Conservation (phyloP, 30 jellyfish, hydroid and myxozoan species). For the Nemopilema nomurai region DNA sequence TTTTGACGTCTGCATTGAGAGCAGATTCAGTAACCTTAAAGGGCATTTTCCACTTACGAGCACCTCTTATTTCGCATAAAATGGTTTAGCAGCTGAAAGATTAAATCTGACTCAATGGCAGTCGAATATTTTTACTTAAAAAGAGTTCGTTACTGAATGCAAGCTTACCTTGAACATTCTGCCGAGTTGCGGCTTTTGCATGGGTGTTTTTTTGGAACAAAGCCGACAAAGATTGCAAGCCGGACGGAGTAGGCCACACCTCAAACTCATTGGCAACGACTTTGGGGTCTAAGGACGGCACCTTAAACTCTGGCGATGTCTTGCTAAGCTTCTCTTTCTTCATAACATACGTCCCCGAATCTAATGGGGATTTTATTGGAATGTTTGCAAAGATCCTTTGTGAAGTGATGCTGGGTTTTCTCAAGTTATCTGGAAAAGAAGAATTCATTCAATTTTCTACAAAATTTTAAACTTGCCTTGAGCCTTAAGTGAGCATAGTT, state of each 20-base stretch:
- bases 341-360: conserved; percentile 15
- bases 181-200: conserved; percentile 17
- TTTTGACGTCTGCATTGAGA: too few species aligned
- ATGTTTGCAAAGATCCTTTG: background rate
- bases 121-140: too few species aligned
- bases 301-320: conserved; percentile 6
- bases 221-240: conserved; percentile 32
- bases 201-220: background rate
- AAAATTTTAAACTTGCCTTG: too few species aligned
- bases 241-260: conserved; percentile 78
- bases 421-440: conserved; percentile 11
- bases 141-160: too few species aligned
- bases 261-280: conserved; percentile 33
- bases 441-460: background rate
- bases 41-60: too few species aligned
- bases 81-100: too few species aligned
- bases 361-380: conserved; percentile 47
- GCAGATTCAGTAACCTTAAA: too few species aligned
- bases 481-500: too few species aligned
- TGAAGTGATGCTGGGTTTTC: conserved; percentile 1
- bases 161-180: conserved; percentile 22
- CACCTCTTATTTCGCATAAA: too few species aligned
- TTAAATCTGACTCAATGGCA: too few species aligned
- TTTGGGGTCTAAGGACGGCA: background rate
- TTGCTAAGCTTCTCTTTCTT: conserved; percentile 16